Evolutionary conservation across 2,797 vertebrate species (phyloP).

Genomic region (Aphelocoma californica): DNA sequence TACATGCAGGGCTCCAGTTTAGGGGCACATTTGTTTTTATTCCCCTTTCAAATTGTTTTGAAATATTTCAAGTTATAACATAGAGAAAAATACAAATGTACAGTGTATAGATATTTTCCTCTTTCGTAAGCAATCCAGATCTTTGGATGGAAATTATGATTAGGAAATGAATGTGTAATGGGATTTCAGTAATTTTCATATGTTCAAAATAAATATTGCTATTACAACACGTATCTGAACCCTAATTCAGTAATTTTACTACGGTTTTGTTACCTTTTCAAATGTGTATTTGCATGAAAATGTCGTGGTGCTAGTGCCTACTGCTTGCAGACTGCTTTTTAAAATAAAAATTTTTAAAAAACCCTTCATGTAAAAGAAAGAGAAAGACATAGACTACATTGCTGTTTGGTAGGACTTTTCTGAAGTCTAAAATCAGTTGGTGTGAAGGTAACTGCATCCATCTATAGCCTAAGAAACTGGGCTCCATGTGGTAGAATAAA

Average conservation of each 20-base stretch:
- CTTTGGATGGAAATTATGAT: not conserved
- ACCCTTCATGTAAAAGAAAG: not conserved
- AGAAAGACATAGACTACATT: not conserved
- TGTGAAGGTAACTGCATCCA: not conserved
- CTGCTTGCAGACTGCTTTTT: not conserved
- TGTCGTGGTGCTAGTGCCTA: not conserved
- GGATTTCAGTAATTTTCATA: not conserved
- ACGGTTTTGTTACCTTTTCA: not conserved
- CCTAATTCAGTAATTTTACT: not conserved
- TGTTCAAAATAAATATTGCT: not conserved
- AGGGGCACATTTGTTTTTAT: not conserved
- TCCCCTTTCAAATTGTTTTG: not conserved
- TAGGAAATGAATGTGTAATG: not conserved
- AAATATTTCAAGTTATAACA: constrained; percentile 21
- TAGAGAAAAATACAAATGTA: not conserved
- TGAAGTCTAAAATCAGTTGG: not conserved
- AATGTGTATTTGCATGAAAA: not conserved
- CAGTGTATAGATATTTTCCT: not conserved
- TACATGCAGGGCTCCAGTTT: not conserved
- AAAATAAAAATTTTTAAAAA: not conserved
- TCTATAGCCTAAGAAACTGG: not conserved
- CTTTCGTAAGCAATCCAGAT: not conserved
- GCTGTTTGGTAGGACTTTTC: not conserved
- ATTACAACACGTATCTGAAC: not conserved
- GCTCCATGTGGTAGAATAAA: not conserved